These are phyloP conservation scores for Sander lucioperca DNA, from an alignment of 2,113 vertebrate species.

Conservation along the genomic window DNA sequence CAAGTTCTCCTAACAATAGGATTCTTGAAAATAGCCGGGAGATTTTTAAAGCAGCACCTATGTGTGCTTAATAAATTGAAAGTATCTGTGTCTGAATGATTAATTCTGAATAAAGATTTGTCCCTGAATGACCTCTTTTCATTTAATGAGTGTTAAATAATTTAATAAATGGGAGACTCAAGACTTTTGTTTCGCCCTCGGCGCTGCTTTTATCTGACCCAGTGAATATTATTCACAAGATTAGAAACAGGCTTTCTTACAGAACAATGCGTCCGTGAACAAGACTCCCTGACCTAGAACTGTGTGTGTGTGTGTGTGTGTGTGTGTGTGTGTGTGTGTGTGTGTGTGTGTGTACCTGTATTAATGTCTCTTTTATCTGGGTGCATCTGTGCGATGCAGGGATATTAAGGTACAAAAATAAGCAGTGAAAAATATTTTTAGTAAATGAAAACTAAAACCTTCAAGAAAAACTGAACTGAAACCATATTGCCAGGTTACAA, in stretches of 20 bases:
- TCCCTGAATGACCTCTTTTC: slow-evolving; percentile 23
- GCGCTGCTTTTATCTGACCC: slow-evolving; percentile 51
- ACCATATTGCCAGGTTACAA: too few relatives aligned
- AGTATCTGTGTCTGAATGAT: slow-evolving; percentile 1
- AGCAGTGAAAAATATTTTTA: too few relatives aligned
- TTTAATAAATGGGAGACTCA: slow-evolving; percentile 30
- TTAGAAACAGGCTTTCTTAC: slow-evolving; percentile 47
- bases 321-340: background rate
- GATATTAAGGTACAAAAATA: too few relatives aligned
- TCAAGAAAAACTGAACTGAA: too few relatives aligned
- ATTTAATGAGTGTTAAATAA: slow-evolving; percentile 50
- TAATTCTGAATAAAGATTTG: slow-evolving; percentile 15
- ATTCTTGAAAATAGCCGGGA: background rate
- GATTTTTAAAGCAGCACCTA: background rate
- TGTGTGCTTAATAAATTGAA: background rate
- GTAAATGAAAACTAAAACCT: too few relatives aligned
- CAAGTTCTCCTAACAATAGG: background rate
- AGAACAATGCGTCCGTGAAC: slow-evolving; percentile 27
- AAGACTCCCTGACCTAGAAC: slow-evolving; percentile 7
- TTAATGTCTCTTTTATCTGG: too few relatives aligned
- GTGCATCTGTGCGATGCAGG: background rate
- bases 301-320: background rate
- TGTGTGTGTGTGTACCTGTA: background rate
- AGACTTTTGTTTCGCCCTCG: background rate
- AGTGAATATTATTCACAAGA: slow-evolving; percentile 50